phyloP scores from a whole-genome alignment of 2,888 invertebrate genomes.

The Apamea crenata region DNA sequence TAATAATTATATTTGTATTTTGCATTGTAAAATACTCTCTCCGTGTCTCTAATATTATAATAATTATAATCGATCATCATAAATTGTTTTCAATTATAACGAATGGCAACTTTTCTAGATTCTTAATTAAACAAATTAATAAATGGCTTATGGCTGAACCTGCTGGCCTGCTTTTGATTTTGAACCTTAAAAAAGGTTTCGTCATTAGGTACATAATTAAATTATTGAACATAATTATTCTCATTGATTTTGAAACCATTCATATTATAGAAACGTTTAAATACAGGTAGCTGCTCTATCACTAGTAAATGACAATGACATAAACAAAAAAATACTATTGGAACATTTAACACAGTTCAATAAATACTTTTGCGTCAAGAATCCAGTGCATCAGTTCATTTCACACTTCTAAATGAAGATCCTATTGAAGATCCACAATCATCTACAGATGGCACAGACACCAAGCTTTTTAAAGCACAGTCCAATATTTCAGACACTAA shows the following conservation, averaged over 20 bases:
- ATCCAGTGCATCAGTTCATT: neutral
- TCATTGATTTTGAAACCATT: neutral
- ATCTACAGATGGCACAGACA: slow-evolving; percentile 2
- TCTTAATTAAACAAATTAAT: neutral
- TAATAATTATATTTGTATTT: neutral
- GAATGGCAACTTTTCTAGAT: neutral
- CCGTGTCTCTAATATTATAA: neutral
- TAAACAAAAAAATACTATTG: neutral
- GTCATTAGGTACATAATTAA: neutral
- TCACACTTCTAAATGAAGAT: neutral
- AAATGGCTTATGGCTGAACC: neutral
- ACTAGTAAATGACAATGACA: neutral
- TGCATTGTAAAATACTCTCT: neutral
- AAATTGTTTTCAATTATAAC: neutral
- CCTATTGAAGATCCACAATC: neutral
- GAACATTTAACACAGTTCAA: neutral
- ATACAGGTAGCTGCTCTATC: neutral
- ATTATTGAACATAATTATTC: neutral
- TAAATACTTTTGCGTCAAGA: neutral
- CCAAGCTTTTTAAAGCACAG: slow-evolving; percentile 66
- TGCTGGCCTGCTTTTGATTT: no score
- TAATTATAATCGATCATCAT: neutral
- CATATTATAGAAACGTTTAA: neutral
- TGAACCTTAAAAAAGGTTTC: neutral
- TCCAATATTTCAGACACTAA: slow-evolving; percentile 78